Base-by-base conservation (phyloP, 2,888 invertebrate species). In the Proisotoma minuta region DNA sequence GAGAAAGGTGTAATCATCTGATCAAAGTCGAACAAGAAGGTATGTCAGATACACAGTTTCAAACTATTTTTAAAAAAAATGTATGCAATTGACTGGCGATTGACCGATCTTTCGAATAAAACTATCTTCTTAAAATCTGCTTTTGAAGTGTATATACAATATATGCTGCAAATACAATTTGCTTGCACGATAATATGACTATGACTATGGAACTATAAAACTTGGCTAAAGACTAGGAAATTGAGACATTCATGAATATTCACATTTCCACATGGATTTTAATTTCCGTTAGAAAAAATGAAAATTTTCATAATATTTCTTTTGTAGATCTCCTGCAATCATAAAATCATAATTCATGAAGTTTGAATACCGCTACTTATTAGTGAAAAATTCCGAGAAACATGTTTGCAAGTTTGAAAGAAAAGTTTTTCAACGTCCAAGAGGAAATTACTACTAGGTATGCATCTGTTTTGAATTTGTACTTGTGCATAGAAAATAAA, bases 321-420 rank as follows among this genome's bases (percentile, higher is more conserved):
- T 34, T 15, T 8, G 15, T 34, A 34, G 8, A 34, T 34, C 34
- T 10, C 8, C 34, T 34, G 34, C 15, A 8, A 34, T 10, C 34
- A 10, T 15, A 10, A 34, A 34, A 34, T 34, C 15, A 34, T 15
- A 34, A 15, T 15, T 34, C 34, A 15, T 10, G 15, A 8, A 8
- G 34, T 34, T 8, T 8, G 8, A 15, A 8, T 34, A 8, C 8
- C 8, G 8, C 8, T 15, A 34, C 34, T 8, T 34, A 10, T 34
- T 34, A 15, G 34, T 34, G 8, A 34, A 34, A 34, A 34, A 15
- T 10, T 10, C 34, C 8, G 34, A 15, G 8, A 8, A 66, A 48
- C 8, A 82, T 82, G 81, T 78, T 82, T 72, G 79, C 78, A 57
- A 81, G 75, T 68, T 72, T 82, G 1, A 78, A 78, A 56, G 81